Base-by-base conservation (phyloP, 2,888 invertebrate genomes). In the Chloromyia formosa region DNA sequence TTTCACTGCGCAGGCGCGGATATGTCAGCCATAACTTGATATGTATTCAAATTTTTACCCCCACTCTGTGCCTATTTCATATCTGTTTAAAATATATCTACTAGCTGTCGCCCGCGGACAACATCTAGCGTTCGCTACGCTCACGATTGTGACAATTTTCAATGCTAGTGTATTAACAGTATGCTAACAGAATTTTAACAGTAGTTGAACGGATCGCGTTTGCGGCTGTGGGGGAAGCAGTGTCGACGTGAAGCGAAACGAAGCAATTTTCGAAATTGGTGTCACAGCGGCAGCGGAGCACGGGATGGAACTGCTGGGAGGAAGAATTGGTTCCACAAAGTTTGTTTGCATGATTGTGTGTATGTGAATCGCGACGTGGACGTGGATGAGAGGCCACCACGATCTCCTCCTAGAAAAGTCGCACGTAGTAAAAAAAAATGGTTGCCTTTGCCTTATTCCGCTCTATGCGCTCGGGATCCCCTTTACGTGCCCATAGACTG, bases 211-310 rank as follows among this genome's bases (percentile, higher is more conserved):
- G 22, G 49, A 42, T 35, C 54, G 23, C 60, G 53, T 35, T n/a
- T 45, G 53, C 27, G 40, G 71, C 49, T 62, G 56, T 49, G 45
- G 69, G 58, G 54, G 42, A 45, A 62, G 66, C 58, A 23, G 45
- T 45, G 62, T 40, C 16, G 53, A 49, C 54, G 23, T 64, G 56
- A 45, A 40, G 73, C 73, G 74, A 18, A 64, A 74, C 71, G 69
- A 64, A 76, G 60, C 64, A 76, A 62, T 74, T 74, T 76, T 76
- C 64, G 64, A 76, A 76, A 76, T 74, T 76, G 74, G 71, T 76
- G 76, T 76, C 76, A 76, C 74, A 56, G 74, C 74, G 74, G 76
- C 64, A n/a, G n/a, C n/a, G 74, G 62, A 18, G 14, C 18, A 22
- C 56, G 18, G 71, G n/a, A n/a, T n/a, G n/a, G n/a, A 74, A 35